Evolutionary conservation across 2,888 invertebrate species (phyloP), one percentile per base, ranked within the genome.

Genomic region (Cotesia congregata): DNA sequence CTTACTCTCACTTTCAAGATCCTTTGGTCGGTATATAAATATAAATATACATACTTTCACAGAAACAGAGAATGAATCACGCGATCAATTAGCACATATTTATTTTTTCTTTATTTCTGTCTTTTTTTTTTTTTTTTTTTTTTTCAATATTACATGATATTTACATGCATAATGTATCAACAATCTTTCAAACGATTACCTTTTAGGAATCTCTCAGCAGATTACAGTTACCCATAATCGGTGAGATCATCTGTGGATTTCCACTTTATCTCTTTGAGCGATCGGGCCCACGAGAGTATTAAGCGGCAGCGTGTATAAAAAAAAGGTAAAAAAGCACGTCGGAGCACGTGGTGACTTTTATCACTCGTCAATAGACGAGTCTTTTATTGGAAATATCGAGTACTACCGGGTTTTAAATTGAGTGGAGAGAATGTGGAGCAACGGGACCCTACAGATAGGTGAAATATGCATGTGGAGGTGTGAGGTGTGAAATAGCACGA

Each of bases 401-500:
- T 65, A 65, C 9, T 65, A 38, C 38, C 7, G 30, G 38, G 65
- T 65, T 20, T 65, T 38, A 65, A 50, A 50, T 50, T 65, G 65
- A 65, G 38, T 38, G 12, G n/a, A 15, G 70, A 41, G 41, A 15
- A 65, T 30, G 30, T 65, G 9, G 9, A 62, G 20, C 20, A 65
- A 65, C 15, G 70, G 6, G 59, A 70, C 17, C 41, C 15, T 40
- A 40, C 17, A n/a, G 12, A 30, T 30, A 30, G 30, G 30, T 30
- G 30, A 30, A 30, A 41, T 15, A 41, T 15, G 20, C 12, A 20
- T 59, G 67, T 30, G 30, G 30, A 30, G 30, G 30, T 30, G 30
- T 20, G 69, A 74, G 40, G 67, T 9, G 59, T 60, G 41, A 61
- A 65, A 67, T 68, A 72, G 71, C 78, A 69, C 65, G 75, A 77